Conservation (phyloP, 2,797 vertebrate species). For the Phataginus tetradactyla region DNA sequence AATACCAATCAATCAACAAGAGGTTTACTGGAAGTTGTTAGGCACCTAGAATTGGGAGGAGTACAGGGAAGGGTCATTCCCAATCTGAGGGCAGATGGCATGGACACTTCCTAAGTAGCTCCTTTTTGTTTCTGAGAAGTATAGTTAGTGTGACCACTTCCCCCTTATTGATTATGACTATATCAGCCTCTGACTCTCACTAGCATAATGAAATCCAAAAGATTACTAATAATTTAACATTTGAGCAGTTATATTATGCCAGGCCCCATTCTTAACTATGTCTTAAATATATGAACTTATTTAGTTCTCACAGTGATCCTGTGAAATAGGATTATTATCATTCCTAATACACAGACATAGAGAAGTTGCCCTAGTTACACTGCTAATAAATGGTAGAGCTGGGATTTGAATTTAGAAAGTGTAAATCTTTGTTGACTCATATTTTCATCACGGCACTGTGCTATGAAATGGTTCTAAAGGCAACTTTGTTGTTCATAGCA, state of each 20-base stretch:
- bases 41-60: not conserved
- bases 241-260: not conserved
- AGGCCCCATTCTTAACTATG: not conserved
- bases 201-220: constrained; percentile 7
- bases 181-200: not conserved
- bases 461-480: not conserved
- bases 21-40: not conserved
- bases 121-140: not conserved
- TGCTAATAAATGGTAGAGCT: constrained; percentile 9
- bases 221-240: constrained; percentile 27
- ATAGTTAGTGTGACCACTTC: not conserved
- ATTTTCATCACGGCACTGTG: not conserved
- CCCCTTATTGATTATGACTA: not conserved
- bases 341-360: constrained; percentile 10
- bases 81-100: not conserved
- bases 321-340: not conserved
- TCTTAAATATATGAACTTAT: not conserved
- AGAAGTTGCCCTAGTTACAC: constrained; percentile 47
- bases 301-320: constrained; percentile 16
- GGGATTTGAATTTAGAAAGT: not conserved
- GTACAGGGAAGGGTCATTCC: not conserved
- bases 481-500: not conserved
- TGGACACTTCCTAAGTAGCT: not conserved
- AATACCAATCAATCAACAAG: not conserved
- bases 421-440: not conserved